Conservation (phyloP, 2,797 vertebrate genomes). For the Schizopygopsis malacanthus region DNA sequence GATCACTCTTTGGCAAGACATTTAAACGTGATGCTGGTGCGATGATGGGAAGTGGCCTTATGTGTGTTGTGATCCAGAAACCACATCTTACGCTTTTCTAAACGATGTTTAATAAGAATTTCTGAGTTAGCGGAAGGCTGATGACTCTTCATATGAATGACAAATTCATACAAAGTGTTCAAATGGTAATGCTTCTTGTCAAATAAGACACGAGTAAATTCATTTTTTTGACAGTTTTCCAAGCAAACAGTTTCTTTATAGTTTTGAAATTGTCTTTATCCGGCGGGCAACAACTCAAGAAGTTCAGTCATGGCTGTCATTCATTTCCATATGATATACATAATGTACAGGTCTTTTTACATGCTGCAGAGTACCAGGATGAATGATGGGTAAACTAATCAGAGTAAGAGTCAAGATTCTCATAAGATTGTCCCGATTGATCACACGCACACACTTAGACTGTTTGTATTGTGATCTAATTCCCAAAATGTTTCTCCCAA, state of each 20-base stretch:
- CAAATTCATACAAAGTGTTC: not conserved
- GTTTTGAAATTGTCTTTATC: not conserved
- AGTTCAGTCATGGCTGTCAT: not conserved
- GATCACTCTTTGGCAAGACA: constrained; percentile 53
- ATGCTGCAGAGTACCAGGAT: not conserved
- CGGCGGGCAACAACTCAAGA: not conserved
- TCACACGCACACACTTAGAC: not conserved
- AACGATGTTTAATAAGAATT: not conserved
- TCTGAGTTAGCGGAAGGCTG: not conserved
- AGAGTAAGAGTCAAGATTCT: not conserved
- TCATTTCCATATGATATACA: not conserved
- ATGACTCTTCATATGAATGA: not conserved
- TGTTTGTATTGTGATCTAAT: constrained; percentile 35
- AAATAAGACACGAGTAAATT: not conserved
- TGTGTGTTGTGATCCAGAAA: constrained; percentile 36
- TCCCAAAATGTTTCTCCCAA: not conserved
- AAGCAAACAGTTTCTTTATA: not conserved
- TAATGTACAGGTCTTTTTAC: not conserved
- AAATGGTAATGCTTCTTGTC: not conserved
- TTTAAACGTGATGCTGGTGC: constrained; percentile 28
- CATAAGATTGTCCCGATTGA: not conserved
- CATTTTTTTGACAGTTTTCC: not conserved
- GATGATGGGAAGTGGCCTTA: constrained; percentile 58
- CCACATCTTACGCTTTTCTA: not conserved
- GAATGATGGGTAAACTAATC: not conserved